Conservation (phyloP, 2,888 invertebrate species). For the Nemoura dubitans region DNA sequence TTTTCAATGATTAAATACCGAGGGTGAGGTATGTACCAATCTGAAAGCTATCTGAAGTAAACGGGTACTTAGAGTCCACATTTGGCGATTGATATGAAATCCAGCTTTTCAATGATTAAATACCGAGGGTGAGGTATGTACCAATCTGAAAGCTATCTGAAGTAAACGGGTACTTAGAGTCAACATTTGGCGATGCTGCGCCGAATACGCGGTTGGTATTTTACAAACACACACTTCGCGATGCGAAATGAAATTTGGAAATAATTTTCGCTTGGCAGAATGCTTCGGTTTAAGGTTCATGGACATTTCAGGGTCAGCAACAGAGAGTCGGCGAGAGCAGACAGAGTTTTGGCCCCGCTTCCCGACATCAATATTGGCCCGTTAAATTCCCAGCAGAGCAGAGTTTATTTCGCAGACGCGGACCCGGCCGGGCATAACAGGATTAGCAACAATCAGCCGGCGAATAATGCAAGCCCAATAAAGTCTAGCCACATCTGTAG, state of each 20-base stretch:
- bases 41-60: no score
- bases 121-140: no score
- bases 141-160: no score
- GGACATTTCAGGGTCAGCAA: not conserved
- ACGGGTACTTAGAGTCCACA: no score
- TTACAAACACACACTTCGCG: not conserved
- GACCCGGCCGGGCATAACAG: not conserved
- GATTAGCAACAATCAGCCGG: not conserved
- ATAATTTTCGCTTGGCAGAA: not conserved
- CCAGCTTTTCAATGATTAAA: no score
- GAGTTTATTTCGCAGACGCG: not conserved
- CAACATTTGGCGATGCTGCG: no score
- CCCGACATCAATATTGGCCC: not conserved
- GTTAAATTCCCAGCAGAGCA: not conserved
- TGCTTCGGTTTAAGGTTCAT: not conserved
- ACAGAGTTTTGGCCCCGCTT: not conserved
- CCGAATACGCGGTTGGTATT: not conserved
- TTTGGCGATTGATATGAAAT: no score
- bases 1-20: not conserved
- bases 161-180: no score
- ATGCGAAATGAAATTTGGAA: not conserved
- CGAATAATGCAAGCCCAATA: not conserved
- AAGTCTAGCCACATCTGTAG: not conserved
- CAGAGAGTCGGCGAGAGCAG: not conserved
- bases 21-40: no score